Conservation (phyloP, 2,888 invertebrate species). For the Diaphora mendica region DNA sequence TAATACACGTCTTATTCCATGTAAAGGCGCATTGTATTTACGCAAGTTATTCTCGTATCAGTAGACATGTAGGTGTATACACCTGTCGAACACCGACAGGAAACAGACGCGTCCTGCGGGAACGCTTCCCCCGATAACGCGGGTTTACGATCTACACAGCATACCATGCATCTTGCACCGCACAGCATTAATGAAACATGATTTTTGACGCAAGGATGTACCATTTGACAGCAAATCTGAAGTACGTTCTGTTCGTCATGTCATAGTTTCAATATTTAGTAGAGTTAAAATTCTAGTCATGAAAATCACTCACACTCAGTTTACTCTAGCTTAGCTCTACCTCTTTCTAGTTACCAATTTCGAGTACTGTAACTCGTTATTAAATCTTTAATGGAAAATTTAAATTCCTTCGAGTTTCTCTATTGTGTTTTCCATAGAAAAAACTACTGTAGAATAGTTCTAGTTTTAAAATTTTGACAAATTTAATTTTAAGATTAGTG, state of each 20-base stretch:
- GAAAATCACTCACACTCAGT: too few species aligned
- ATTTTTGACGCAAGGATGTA: slow-evolving; percentile 11
- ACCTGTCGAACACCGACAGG: slow-evolving; percentile 29
- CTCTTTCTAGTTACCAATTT: too few species aligned
- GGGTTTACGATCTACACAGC: slow-evolving; percentile 28
- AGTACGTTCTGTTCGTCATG: neutral
- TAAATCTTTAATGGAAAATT: neutral
- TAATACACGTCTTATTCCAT: too few species aligned
- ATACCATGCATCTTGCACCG: neutral
- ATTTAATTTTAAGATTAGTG: neutral
- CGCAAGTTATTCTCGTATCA: slow-evolving; percentile 9
- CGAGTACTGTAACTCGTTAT: neutral
- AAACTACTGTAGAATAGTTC: too few species aligned
- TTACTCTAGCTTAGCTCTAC: too few species aligned
- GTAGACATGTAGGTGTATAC: slow-evolving; percentile 18
- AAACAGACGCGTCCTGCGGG: slow-evolving; percentile 50
- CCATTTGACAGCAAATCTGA: neutral
- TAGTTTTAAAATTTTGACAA: neutral
- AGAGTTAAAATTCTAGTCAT: too few species aligned
- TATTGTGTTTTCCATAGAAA: too few species aligned
- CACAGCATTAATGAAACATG: neutral
- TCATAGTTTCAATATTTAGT: too few species aligned
- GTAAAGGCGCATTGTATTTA: neutral
- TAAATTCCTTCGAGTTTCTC: neutral
- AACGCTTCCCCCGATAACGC: slow-evolving; percentile 39